Conservation (phyloP, 2,113 vertebrate species). For the Salvelinus fontinalis region DNA sequence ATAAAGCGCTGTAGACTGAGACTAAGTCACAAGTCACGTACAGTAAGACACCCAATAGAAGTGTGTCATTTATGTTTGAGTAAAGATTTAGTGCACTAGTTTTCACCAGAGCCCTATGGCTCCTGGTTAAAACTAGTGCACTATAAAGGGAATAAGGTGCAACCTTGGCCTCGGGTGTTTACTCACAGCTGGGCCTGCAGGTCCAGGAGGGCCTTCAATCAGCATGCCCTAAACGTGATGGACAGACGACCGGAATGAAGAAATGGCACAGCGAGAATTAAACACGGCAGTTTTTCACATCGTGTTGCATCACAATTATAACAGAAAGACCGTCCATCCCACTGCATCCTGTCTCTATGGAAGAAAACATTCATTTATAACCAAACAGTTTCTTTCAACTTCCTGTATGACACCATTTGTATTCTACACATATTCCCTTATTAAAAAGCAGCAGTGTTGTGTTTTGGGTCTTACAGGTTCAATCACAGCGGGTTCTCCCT, state of each 20-base stretch:
- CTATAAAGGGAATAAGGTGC: neutral
- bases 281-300: neutral
- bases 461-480: conserved; percentile 82
- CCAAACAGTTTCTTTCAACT: neutral
- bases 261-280: conserved; percentile 32
- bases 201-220: conserved; percentile 91
- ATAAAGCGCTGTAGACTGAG: no score
- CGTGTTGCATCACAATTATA: no score
- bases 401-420: neutral
- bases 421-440: neutral
- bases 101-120: no score
- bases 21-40: no score
- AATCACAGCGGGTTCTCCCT: conserved; percentile 94
- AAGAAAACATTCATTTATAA: neutral
- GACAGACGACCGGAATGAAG: conserved; percentile 61
- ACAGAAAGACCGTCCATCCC: neutral
- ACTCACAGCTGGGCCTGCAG: conserved; percentile 89
- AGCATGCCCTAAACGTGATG: conserved; percentile 88
- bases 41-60: no score
- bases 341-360: neutral
- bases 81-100: no score
- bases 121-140: no score
- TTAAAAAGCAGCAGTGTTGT: neutral
- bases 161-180: neutral
- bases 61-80: no score